Base-by-base conservation (phyloP, 2,888 invertebrate species). In the Orchesella flavescens region DNA sequence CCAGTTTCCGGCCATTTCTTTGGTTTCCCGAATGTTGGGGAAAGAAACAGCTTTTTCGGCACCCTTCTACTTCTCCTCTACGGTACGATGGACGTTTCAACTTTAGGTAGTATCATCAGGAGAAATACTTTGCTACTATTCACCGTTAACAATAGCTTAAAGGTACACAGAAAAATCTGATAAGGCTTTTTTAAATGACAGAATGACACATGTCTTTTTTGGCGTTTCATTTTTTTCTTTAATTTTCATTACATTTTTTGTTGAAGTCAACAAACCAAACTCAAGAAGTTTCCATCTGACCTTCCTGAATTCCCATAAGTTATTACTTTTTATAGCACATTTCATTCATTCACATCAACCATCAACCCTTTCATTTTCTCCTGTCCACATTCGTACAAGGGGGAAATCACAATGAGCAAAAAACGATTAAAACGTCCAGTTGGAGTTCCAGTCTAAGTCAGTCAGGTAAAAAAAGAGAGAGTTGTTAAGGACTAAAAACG, bases 151-250 rank as follows among this genome's bases (percentile, higher is more conserved):
- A 59, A 59, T 59, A 19, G 17, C 53, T n/a, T 46, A 10, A 46
- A 46, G n/a, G 53, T 53, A 53, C 53, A 53, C 4, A n/a, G 2
- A 53, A 73, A 57, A 55, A 73, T 73, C 73, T 73, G 73, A 73
- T 73, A 73, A 73, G 73, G 9, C 43, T 53, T 73, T 73, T 34
- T 34, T 65, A 75, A 75, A 75, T 75, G 75, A 75, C 75, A 75
- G 65, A 75, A 75, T 75, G 75, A 75, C 75, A 75, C 75, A 75
- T 65, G 65, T 23, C 65, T 46, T 24, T 13, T 10, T n/a, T 34
- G 21, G 9, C 2, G 34, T 46, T 63, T 65, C 75, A 21, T 65
- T 43, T 24, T 65, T 53, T 17, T 12, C 65, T 43, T 65, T 61
- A 46, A 46, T 74, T 61, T 46, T 53, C 15, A 53, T 53, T 53